phyloP scores from a whole-genome alignment of 2,888 invertebrate genomes.

The Taphrorychus bicolor region DNA sequence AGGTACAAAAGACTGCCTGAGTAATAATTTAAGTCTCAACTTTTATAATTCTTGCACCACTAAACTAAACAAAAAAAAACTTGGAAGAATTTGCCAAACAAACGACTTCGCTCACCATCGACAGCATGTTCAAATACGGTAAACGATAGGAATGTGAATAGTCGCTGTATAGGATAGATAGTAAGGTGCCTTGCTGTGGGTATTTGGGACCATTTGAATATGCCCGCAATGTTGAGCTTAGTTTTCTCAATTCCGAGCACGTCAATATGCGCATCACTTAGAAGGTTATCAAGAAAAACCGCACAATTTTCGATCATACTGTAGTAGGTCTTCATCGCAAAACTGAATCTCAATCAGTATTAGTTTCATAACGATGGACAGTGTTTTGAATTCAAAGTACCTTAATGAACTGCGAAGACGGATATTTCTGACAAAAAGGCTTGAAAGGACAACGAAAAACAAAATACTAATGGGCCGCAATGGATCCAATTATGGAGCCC shows the following conservation, averaged over 20 bases:
- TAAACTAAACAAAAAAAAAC: no score
- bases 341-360: not conserved
- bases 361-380: not conserved
- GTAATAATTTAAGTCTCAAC: not conserved
- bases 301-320: not conserved
- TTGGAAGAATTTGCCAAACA: not conserved
- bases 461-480: no score
- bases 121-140: not conserved
- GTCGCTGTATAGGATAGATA: constrained; percentile 12
- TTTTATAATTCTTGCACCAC: no score
- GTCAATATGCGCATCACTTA: no score
- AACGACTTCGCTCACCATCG: not conserved
- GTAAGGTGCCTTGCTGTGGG: constrained; percentile 14
- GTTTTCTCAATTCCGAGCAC: not conserved
- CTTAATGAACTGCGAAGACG: no score
- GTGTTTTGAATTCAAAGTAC: no score
- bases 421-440: no score
- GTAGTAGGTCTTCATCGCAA: not conserved
- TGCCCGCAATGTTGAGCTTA: not conserved
- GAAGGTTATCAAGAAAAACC: not conserved
- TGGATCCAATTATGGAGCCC: no score
- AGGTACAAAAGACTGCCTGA: not conserved
- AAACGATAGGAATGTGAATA: not conserved
- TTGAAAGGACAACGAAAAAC: no score
- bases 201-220: constrained; percentile 13